These are phyloP conservation scores for Rhinophrynus dorsalis DNA, from an alignment of 2,797 vertebrate species.

Conservation along the genomic window DNA sequence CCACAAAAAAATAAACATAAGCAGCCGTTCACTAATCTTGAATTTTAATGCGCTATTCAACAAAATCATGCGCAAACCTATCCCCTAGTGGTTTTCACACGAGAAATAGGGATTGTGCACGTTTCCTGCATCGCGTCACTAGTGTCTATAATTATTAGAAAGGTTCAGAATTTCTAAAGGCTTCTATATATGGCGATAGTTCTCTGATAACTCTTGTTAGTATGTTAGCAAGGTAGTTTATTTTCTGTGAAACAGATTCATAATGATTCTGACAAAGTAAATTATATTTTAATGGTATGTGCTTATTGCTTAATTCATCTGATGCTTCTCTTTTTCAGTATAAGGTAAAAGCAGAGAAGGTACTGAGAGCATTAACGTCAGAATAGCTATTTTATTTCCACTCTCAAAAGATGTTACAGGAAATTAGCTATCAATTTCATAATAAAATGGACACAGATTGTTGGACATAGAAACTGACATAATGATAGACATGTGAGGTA, in stretches of 20 bases:
- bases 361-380: constrained; percentile 48
- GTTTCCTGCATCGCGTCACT: no score
- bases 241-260: neutral
- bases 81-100: no score
- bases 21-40: no score
- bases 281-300: constrained; percentile 17
- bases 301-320: constrained; percentile 3
- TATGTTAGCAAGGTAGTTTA: neutral
- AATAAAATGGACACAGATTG: constrained; percentile 49
- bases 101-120: no score
- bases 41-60: no score
- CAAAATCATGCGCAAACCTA: no score
- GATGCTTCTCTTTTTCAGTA: neutral
- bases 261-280: constrained; percentile 1
- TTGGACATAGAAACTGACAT: constrained; percentile 51
- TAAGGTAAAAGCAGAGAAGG: neutral
- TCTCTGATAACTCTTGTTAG: neutral
- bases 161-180: neutral
- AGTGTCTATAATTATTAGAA: neutral
- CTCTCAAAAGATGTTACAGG: constrained; percentile 49
- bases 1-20: no score
- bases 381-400: constrained; percentile 47
- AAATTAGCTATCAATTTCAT: constrained; percentile 26
- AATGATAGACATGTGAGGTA: neutral
- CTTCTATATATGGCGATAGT: neutral